phyloP scores from a whole-genome alignment of 2,797 vertebrate genomes.

The Aldrovandia affinis region DNA sequence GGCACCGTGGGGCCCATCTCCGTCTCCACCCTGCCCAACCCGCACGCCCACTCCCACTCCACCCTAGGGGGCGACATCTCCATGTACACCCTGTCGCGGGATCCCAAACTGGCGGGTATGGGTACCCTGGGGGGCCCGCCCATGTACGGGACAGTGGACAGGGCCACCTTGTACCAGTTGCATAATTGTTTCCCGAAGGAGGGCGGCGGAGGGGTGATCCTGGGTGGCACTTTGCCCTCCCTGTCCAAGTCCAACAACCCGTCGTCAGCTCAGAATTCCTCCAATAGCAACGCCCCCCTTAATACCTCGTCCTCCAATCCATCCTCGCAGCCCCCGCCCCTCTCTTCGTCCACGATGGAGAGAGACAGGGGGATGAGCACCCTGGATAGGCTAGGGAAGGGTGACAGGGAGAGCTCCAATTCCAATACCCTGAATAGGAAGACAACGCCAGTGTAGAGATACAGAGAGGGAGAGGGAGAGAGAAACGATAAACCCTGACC shows the following conservation, averaged over 20 bases:
- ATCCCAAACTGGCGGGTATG: slow-evolving; percentile 73
- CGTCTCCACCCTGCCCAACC: slow-evolving; percentile 87
- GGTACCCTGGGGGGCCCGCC: slow-evolving; percentile 60
- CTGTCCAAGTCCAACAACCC: slow-evolving; percentile 83
- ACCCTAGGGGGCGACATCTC: slow-evolving; percentile 78
- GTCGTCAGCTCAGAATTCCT: slow-evolving; percentile 68
- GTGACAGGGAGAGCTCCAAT: slow-evolving; percentile 79
- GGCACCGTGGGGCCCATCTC: slow-evolving; percentile 71
- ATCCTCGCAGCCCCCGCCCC: slow-evolving; percentile 57
- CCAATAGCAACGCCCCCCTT: slow-evolving; percentile 63
- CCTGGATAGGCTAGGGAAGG: slow-evolving; percentile 76
- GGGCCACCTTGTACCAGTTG: slow-evolving; percentile 85
- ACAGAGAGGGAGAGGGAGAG: background rate
- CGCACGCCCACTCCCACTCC: slow-evolving; percentile 70
- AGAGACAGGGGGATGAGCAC: slow-evolving; percentile 74
- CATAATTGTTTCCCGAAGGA: slow-evolving; percentile 92
- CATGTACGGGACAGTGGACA: slow-evolving; percentile 74
- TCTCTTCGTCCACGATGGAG: slow-evolving; percentile 78
- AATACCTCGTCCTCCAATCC: slow-evolving; percentile 67
- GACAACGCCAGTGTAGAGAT: slow-evolving; percentile 79
- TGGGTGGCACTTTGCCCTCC: slow-evolving; percentile 73
- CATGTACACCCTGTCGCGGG: slow-evolving; percentile 78
- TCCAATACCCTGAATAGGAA: slow-evolving; percentile 92
- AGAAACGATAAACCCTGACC: background rate
- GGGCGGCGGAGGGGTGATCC: slow-evolving; percentile 61